A percentile compares a stretch with the other conserved stretches of the same genome.
phyloP scores from a whole-genome alignment of 2,888 invertebrate genomes.

The Pimpla rufipes region DNA sequence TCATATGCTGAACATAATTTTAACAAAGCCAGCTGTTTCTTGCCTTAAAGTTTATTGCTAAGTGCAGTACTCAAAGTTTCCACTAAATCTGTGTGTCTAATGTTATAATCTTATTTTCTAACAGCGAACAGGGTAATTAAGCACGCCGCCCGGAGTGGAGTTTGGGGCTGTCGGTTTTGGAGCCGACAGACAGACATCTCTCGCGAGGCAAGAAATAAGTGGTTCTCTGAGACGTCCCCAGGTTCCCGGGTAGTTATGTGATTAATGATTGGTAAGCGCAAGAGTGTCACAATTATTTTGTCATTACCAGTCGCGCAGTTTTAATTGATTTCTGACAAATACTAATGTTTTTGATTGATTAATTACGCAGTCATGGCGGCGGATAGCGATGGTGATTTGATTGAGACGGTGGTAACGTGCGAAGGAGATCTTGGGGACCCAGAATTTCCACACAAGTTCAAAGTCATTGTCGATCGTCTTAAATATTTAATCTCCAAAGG shows the following conservation, averaged over 20 bases:
- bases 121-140: conserved; percentile 79
- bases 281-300: conserved; percentile 58
- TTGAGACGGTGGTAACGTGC: conserved; percentile 94
- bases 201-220: conserved; percentile 76
- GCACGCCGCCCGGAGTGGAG: conserved; percentile 78
- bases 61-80: background rate
- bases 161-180: conserved; percentile 79
- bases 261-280: conserved; percentile 84
- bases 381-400: conserved; percentile 92
- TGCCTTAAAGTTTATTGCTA: background rate
- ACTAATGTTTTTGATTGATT: conserved; percentile 11
- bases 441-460: conserved; percentile 93
- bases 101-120: conserved; percentile 54
- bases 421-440: conserved; percentile 96
- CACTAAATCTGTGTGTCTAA: background rate
- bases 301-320: conserved; percentile 65
- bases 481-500: conserved; percentile 93
- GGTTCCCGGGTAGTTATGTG: conserved; percentile 85
- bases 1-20: too few relatives aligned
- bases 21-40: too few relatives aligned
- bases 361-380: conserved; percentile 90
- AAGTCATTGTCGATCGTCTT: conserved; percentile 92
- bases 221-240: conserved; percentile 82
- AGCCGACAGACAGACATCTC: conserved; percentile 78
- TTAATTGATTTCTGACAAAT: background rate